phyloP scores from a whole-genome alignment of 2,888 invertebrate genomes.

The Ornithoptera alexandrae region DNA sequence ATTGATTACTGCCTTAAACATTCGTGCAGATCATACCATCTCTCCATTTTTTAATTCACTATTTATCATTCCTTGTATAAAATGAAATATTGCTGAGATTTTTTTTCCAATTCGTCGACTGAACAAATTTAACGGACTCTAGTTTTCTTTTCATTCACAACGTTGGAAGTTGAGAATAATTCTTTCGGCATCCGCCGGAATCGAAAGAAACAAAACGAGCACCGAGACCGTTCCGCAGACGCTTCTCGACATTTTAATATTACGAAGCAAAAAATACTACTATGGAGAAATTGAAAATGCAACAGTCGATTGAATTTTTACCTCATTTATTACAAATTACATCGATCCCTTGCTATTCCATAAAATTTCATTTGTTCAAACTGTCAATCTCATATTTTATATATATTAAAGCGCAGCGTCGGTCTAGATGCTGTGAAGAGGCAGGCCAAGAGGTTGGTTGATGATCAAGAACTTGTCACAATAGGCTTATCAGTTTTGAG shows the following conservation, averaged over 20 bases:
- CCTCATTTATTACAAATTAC: constrained; percentile 6
- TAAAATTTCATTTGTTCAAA: neutral
- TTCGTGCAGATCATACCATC: too few relatives aligned
- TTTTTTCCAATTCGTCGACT: neutral
- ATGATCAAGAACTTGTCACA: too few relatives aligned
- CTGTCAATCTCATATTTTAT: too few relatives aligned
- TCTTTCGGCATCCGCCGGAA: constrained; percentile 8
- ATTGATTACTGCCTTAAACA: too few relatives aligned
- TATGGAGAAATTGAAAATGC: constrained; percentile 18
- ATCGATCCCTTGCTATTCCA: constrained; percentile 14
- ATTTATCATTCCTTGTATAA: neutral
- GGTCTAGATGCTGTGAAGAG: too few relatives aligned
- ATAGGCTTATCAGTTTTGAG: too few relatives aligned
- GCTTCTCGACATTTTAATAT: constrained; percentile 23
- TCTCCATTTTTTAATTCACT: too few relatives aligned
- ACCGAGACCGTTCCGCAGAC: constrained; percentile 11
- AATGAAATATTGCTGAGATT: neutral
- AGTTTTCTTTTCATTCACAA: constrained; percentile 6
- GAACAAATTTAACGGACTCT: neutral
- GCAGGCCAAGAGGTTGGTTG: too few relatives aligned
- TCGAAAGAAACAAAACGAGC: constrained; percentile 4
- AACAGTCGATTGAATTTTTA: constrained; percentile 17
- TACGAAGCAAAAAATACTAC: constrained; percentile 9
- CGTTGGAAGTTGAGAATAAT: constrained; percentile 8
- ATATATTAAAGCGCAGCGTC: too few relatives aligned